Evolutionary conservation across 2,888 invertebrate species (phyloP), one percentile per base, ranked within the genome.

Genomic region (Mamestra brassicae): DNA sequence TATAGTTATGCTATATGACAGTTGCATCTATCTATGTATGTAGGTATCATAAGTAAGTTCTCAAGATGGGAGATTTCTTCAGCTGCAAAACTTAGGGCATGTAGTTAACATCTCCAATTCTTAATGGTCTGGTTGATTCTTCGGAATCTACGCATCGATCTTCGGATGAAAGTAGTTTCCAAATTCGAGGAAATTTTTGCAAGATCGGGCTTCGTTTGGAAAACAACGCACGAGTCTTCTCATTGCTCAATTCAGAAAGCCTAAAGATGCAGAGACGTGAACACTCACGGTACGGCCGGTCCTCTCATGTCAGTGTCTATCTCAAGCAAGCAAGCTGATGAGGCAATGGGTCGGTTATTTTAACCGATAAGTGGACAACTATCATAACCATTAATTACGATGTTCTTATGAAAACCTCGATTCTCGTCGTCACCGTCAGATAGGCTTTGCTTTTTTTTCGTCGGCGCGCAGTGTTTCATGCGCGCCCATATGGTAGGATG

Each of bases 21-120:
- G n/a, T n/a, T 71, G n/a, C 54, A 36, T 55, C 26, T 26, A 26
- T 26, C 17, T n/a, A 54, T 47, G 8, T 26, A 13, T 36, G 36
- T 36, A 64, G n/a, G 7, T 42, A 45, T 60, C 38, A 76, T 42
- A 42, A 7, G 6, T 42, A 66, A 26, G 34, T 54, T 50, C 50
- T 3, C 78, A 77, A 67, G 57, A 58, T 17, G n/a, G 57, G 4
- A 6, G 5, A 74, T 47, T 34, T 55, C 38, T 63, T 13, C 60
- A 3, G 17, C 15, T 13, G 42, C n/a, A 8, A n/a, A 15, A 38
- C 13, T 58, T 38, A 38, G 13, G 26, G 4, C 4, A 42, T 55
- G 3, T 42, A 38, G 36, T 47, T 57, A 47, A 11, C 38, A 61
- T 61, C n/a, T n/a, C 7, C 42, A 57, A 52, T 68, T 13, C 50